phyloP scores from a whole-genome alignment of 2,797 vertebrate genomes.

The Gymnocypris eckloni region DNA sequence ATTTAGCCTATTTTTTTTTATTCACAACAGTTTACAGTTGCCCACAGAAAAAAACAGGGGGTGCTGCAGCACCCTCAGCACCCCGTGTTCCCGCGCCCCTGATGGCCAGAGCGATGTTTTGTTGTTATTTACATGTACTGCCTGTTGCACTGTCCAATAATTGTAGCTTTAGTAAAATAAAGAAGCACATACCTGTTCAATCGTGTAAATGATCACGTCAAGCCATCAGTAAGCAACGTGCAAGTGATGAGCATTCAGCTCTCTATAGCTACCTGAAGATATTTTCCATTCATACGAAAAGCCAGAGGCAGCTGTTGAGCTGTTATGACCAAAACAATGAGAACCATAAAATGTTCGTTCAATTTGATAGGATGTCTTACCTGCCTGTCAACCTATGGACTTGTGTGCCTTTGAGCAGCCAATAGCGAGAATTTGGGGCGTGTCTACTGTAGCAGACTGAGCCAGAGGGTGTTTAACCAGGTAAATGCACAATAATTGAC shows the following conservation, averaged over 20 bases:
- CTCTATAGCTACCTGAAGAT: too few relatives aligned
- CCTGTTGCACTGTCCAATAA: not conserved
- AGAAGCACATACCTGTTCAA: not conserved
- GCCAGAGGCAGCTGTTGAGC: not conserved
- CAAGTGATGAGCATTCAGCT: not conserved
- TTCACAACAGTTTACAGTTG: too few relatives aligned
- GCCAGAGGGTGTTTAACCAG: not conserved
- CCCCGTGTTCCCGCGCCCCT: too few relatives aligned
- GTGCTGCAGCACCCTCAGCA: too few relatives aligned
- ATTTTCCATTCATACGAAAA: not conserved
- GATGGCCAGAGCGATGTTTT: not conserved
- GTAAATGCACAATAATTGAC: not conserved
- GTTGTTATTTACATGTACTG: not conserved
- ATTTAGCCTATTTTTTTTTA: too few relatives aligned
- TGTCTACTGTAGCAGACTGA: not conserved
- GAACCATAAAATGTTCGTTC: not conserved
- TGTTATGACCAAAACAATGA: not conserved
- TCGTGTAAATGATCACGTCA: not conserved
- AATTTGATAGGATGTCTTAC: not conserved
- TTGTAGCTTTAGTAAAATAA: not conserved
- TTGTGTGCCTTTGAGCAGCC: too few relatives aligned
- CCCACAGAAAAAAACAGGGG: too few relatives aligned
- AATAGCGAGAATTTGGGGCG: not conserved
- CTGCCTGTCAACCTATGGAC: not conserved
- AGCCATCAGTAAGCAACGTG: too few relatives aligned